Evolutionary conservation across 1,140 invertebrate genomes (phyloP), one percentile per base, ranked within the genome.

Genomic region (Calephelis nemesis): DNA sequence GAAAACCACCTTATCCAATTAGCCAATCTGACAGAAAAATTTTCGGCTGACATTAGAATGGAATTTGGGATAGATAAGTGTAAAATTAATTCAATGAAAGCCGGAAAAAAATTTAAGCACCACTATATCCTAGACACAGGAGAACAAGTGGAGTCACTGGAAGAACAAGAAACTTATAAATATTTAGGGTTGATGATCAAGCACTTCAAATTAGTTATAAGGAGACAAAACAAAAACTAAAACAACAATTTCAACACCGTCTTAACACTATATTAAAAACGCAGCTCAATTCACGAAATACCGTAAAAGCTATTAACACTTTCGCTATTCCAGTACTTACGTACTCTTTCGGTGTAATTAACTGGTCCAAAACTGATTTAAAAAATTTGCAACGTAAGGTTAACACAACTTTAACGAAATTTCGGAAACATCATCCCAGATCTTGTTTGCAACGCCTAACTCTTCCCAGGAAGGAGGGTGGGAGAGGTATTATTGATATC

Each of bases 1-100:
- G 65, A 67, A 12, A 12, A 62, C 5, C 19, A 39, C 11, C 13
- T 62, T 62, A 12, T 47, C 5, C 42, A 60, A 4, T 30, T 67
- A 39, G 47, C 52, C 15, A 6, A 48, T 11, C 19, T 12, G 7
- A 62, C 66, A 1, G 66, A 67, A 67, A 47, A 48, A 11, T 67
- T 67, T 47, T 62, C 66, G 15, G n/a, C 11, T 3, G 54, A 67
- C 40, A 30, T 30, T 30, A 30, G 30, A 30, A 30, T 30, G 30
- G 30, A 30, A 30, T 30, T 30, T 30, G 30, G 47, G 30, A 62
- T 67, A 5, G 66, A 67, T 48, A 62, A 67, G 8, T 67, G 54
- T 48, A 67, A 67, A 62, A 67, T 49, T 13, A 67, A 62, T 62
- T 67, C 66, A 39, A 45, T 67, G 9, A 67, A 67, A 47, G 54